Base-by-base conservation (phyloP, 2,888 invertebrate genomes). In the Marasmarcha lunaedactyla region DNA sequence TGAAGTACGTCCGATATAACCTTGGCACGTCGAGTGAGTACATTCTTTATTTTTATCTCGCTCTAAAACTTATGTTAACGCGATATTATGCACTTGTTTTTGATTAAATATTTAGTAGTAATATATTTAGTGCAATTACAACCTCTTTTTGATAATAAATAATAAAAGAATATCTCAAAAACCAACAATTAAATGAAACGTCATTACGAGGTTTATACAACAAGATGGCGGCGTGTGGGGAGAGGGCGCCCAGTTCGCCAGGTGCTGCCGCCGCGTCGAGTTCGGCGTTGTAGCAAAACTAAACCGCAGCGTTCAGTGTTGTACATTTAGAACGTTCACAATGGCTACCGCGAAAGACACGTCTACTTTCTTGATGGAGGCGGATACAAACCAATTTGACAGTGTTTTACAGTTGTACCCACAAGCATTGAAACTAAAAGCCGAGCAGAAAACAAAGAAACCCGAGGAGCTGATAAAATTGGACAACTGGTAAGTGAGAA, bases 391-490 rank as follows among this genome's bases (percentile, higher is more conserved):
- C 78, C 92, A 93, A 84, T 94, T 92, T 86, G 91, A 92, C 71
- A 90, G 91, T 86, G 94, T 95, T 71, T 88, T 93, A 68, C 91
- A 92, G 85, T 86, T 95, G 65, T 96, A 96, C 85, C 94, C 95
- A 61, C 90, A 95, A 86, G 95, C 94, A 57, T 86, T 96, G 55
- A 90, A 90, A 84, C 83, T 95, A 58, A 96, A 95, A 85, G 95
- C 96, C 48, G 93, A 95, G 74, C 89, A 88, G 76, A 94, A 92
- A 77, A 90, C 89, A 71, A 95, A 95, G 87, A 96, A 93, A 85
- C 93, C 95, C 42, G 95, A 95, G 76, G 96, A 96, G 84, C 88
- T 95, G 68, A 91, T 96, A 79, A 95, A 95, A 85, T 87, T 96
- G 86, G 96, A 96, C 86, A 92, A 94, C 77, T 96, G 96, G 96